Evolutionary conservation across 1,140 invertebrate species (phyloP), one percentile per base, ranked within the genome.

Genomic region (Phthorimaea operculella): DNA sequence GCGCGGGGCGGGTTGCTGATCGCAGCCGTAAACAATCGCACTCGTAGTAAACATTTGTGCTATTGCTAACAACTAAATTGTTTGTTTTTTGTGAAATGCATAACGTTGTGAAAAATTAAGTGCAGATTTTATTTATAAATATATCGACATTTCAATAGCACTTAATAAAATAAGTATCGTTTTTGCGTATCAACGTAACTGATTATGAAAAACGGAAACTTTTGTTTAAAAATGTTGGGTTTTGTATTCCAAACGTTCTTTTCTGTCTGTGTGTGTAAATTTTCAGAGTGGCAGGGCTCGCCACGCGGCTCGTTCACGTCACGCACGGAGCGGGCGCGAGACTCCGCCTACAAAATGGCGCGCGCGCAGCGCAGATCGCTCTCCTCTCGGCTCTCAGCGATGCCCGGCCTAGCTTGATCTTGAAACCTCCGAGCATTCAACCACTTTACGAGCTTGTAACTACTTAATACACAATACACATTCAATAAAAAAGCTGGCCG

Each of bases 291-390:
- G 21, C 21, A 4, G 21, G 21, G 21, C 21, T 28, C 21, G 6
- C 21, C 21, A 28, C 21, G 21, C 21, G 21, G 21, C 11, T 42
- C 11, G 14, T 42, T 42, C 39, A 15, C 44, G 44, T 47, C 14
- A 47, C 8, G 16, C 2, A 47, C n/a, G n/a, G 10, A 47, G 44
- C 12, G 1, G 1, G 15, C 12, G 1, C 44, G 34, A 63, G 54
- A 69, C 78, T 62, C 77, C 80, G 77, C 80, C 80, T 59, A 75
- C 77, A 83, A 82, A 49, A 83, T 83, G 80, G 80, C 80, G 78
- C 61, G 55, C 50, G 36, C 49, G 18, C 9, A 18, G 36, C 58
- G 44, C 54, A 42, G 1, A 10, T 16, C 47, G 48, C 55, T 68
- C 70, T n/a, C n/a, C n/a, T n/a, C n/a, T n/a, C n/a, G n/a, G 70